Percentiles rank a stretch among this genome's conserved stretches.
phyloP scores from a whole-genome alignment of 2,888 invertebrate genomes.

The Clitarchus hookeri region DNA sequence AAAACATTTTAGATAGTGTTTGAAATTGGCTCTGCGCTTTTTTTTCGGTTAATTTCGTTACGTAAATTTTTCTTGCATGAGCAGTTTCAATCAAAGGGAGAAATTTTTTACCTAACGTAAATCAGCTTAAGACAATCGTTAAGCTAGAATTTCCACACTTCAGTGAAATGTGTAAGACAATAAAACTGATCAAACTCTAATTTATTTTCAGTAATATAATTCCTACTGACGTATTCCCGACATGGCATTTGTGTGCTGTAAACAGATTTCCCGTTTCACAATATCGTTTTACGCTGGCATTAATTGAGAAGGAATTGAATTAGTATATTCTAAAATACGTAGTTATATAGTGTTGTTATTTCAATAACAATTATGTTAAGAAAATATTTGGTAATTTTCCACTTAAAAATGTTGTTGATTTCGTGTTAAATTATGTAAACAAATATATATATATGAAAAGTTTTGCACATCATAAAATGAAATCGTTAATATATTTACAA shows the following conservation, averaged over 20 bases:
- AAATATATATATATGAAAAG: background rate
- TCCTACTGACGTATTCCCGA: background rate
- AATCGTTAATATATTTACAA: background rate
- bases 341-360: background rate
- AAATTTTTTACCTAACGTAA: background rate
- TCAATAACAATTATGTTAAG: background rate
- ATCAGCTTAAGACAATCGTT: constrained; percentile 10
- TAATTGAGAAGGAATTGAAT: background rate
- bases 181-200: background rate
- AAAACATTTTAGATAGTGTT: too few species aligned
- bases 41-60: background rate
- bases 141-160: background rate
- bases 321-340: background rate
- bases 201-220: background rate
- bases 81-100: background rate
- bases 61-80: background rate
- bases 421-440: background rate
- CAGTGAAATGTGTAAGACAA: background rate
- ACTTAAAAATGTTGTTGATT: too few species aligned
- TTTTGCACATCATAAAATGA: background rate
- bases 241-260: background rate
- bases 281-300: background rate
- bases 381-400: too few species aligned
- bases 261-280: background rate
- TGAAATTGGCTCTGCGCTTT: too few species aligned